Evolutionary conservation across 64 coral and sea anemone species (phyloP), one percentile per base, ranked within the genome.

Genomic region (Stichodactyla mertensii): DNA sequence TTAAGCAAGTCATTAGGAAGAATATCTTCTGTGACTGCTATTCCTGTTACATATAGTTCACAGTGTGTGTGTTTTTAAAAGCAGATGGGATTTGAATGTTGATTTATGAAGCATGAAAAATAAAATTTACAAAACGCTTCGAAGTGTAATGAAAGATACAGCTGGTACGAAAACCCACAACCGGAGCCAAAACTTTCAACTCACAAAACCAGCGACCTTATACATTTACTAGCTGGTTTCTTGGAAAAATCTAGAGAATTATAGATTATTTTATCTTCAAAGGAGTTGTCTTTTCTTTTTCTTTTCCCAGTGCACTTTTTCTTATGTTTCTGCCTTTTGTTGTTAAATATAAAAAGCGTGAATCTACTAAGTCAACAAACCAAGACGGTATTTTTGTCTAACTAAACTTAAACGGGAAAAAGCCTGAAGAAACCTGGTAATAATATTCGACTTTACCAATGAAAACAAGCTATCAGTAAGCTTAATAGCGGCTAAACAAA

Each of bases 401-500:
- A 10, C 24, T 74, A 20, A 31, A 8, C 69, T 5, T 66, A 74
- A 74, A 31, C 69, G 69, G 24, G 36, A 74, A 31, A 74, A 26
- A 9, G 24, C 7, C 11, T 11, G 69, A 10, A 31, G 27, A 74
- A 66, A 22, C 7, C 0, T 6, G 62, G 19, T 19, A 19, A n/a
- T 22, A n/a, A 20, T 20, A n/a, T 66, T 66, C 5, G 62, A n/a
- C 24, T 31, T 74, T 31, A 23, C 69, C n/a, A 74, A 74, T 74
- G 24, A 31, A 74, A 74, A 74, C 69, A 31, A 22, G 7, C 22
- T 27, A 74, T 27, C 24, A 31, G 22, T 74, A 31, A 10, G 12
- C 36, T 74, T 74, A 74, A 74, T 27, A 74, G 22, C 69, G 23
- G 24, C 69, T 74, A 74, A 74, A 74, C 12, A 74, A 74, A 74